These are phyloP conservation scores for Microtus richardsoni DNA, from an alignment of 2,113 vertebrate genomes.

Conservation along the genomic window DNA sequence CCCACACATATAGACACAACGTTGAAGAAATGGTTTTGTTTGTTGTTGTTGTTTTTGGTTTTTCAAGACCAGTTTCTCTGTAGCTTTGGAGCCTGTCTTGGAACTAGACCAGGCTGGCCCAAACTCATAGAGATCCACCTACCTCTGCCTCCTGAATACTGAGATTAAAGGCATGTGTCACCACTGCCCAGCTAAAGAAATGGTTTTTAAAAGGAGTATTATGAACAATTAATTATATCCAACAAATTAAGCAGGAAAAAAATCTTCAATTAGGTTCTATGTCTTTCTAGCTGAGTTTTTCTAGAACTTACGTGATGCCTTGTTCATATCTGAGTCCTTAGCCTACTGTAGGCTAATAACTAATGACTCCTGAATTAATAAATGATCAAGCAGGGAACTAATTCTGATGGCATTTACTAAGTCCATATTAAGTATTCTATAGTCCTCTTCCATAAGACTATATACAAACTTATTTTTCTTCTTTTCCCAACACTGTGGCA, in stretches of 20 bases:
- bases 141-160: no score
- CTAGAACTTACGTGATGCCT: background rate
- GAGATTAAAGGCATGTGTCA: no score
- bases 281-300: background rate
- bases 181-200: background rate
- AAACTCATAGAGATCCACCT: no score
- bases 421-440: constrained; percentile 34
- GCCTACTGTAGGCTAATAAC: constrained; percentile 25
- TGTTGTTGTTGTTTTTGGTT: no score
- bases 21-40: background rate
- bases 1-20: background rate
- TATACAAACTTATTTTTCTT: constrained; percentile 16
- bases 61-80: no score
- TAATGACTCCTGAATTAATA: constrained; percentile 44
- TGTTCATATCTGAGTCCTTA: background rate
- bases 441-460: background rate
- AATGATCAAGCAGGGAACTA: background rate
- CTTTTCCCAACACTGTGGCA: constrained; percentile 16
- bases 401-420: constrained; percentile 48
- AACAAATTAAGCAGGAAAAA: background rate
- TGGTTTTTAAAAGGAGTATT: background rate
- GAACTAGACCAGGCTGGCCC: no score
- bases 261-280: constrained; percentile 6
- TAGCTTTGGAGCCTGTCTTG: no score
- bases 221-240: background rate